Conservation (phyloP, 1,140 invertebrate genomes). For the Neotoxoptera formosana region DNA sequence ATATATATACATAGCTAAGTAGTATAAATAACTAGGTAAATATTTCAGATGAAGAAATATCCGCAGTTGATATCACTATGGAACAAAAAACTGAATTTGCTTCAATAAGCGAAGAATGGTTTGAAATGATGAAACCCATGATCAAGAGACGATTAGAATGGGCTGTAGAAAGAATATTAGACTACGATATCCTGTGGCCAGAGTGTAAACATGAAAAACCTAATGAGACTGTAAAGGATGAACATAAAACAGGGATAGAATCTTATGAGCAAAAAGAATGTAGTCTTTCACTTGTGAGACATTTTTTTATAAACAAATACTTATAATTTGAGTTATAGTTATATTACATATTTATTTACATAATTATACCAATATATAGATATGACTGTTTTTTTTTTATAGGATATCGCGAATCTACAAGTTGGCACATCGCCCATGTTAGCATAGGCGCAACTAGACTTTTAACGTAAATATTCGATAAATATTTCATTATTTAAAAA, state of each 20-base stretch:
- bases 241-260: not conserved
- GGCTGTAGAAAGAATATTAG: not conserved
- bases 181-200: not conserved
- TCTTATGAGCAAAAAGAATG: not conserved
- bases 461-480: no score
- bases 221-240: not conserved
- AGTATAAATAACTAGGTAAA: not conserved
- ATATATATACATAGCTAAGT: not conserved
- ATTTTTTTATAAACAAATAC: not conserved
- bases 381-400: no score
- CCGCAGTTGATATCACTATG: not conserved
- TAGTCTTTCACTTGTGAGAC: not conserved
- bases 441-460: no score
- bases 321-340: not conserved
- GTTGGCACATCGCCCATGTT: no score
- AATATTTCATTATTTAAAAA: no score
- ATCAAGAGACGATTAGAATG: constrained; percentile 2
- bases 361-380: no score
- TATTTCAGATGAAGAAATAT: not conserved
- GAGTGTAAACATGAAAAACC: not conserved
- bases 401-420: no score
- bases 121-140: constrained; percentile 13
- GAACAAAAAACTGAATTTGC: not conserved
- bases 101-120: not conserved
- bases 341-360: no score